These are phyloP conservation scores for Riparia riparia DNA, from an alignment of 2,113 vertebrate species.

Conservation along the genomic window DNA sequence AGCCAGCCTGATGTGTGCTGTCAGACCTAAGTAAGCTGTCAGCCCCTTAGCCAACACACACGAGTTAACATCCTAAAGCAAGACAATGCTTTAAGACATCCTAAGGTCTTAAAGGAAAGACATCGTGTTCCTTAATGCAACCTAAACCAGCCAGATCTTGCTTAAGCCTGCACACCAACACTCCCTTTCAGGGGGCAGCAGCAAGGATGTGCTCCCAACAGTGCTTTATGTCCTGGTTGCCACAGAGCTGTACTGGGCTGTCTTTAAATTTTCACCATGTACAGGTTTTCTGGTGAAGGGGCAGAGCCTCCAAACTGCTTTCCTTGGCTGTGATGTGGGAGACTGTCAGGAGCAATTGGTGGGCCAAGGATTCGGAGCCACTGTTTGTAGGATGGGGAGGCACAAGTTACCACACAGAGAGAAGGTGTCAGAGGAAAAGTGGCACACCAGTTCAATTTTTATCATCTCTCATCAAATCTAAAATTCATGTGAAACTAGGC, in stretches of 20 bases:
- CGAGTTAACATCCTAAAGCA: background rate
- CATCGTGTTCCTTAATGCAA: background rate
- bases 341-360: background rate
- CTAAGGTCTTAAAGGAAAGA: background rate
- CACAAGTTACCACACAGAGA: fast-evolving
- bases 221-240: background rate
- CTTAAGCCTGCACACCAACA: background rate
- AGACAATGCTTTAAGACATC: background rate
- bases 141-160: background rate
- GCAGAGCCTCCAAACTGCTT: background rate
- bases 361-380: background rate
- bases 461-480: background rate
- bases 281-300: background rate
- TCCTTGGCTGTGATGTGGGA: background rate
- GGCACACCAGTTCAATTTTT: fast-evolving
- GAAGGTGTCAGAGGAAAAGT: background rate
- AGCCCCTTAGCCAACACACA: background rate
- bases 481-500: background rate
- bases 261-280: background rate
- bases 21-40: background rate
- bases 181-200: background rate
- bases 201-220: background rate
- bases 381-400: background rate
- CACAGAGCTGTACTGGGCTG: background rate
- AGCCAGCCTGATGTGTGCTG: background rate